Evolutionary conservation across 2,113 vertebrate species (phyloP).

Genomic region (Tyto alba): DNA sequence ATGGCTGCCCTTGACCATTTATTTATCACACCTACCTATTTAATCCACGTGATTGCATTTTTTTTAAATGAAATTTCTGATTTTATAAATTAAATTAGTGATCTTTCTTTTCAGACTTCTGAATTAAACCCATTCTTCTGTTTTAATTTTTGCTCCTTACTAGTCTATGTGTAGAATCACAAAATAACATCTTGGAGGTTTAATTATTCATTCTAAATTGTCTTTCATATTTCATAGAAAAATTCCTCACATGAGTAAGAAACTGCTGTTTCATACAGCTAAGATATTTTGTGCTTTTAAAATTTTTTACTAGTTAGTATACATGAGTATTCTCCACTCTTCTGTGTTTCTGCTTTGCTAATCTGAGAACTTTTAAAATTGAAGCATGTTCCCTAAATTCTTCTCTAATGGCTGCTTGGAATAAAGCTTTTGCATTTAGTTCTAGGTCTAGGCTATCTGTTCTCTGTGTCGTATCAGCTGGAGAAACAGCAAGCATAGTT

Average conservation of each 20-base stretch:
- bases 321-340: neutral
- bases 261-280: neutral
- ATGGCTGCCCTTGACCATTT: neutral
- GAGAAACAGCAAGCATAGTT: conserved; percentile 6
- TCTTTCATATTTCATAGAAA: neutral
- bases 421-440: neutral
- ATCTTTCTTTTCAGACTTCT: neutral
- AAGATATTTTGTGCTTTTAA: neutral
- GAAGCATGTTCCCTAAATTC: neutral
- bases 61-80: neutral
- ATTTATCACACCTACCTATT: neutral
- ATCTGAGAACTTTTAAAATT: neutral
- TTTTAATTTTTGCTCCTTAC: neutral
- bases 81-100: neutral
- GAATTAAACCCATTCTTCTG: neutral
- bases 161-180: neutral
- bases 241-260: neutral
- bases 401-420: neutral
- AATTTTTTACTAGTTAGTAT: neutral
- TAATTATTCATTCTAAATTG: neutral
- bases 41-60: neutral
- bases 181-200: neutral
- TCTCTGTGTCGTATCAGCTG: neutral
- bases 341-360: neutral
- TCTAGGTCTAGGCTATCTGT: neutral